These are phyloP conservation scores for Hedya salicella DNA, from an alignment of 2,888 invertebrate genomes.

Conservation along the genomic window DNA sequence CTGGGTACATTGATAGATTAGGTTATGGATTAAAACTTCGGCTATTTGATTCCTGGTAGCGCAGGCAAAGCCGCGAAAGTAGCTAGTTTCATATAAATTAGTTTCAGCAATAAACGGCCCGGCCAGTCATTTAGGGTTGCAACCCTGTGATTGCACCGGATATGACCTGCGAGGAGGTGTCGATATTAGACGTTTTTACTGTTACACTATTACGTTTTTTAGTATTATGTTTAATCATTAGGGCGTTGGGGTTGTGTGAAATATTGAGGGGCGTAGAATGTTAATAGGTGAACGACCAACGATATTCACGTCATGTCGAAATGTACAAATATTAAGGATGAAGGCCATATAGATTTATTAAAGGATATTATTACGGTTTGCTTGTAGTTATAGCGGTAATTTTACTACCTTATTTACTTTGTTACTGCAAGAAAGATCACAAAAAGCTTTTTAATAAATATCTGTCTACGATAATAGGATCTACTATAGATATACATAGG, in stretches of 20 bases:
- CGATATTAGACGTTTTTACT: constrained; percentile 67
- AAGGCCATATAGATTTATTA: neutral
- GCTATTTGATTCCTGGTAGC: no score
- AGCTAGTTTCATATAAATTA: constrained; percentile 69
- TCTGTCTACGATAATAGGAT: no score
- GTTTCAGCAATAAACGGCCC: constrained; percentile 49
- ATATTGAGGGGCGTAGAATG: constrained; percentile 47
- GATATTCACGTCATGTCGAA: neutral
- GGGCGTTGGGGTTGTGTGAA: constrained; percentile 54
- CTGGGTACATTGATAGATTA: constrained; percentile 48
- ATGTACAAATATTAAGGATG: constrained; percentile 7
- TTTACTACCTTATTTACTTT: neutral
- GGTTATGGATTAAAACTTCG: no score
- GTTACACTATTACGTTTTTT: constrained; percentile 52
- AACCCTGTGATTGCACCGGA: constrained; percentile 75
- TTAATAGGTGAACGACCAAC: constrained; percentile 30
- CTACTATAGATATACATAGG: no score
- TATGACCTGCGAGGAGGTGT: constrained; percentile 71
- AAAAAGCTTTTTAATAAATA: no score
- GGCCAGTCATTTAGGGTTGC: constrained; percentile 62
- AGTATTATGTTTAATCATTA: constrained; percentile 57
- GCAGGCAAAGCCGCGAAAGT: no score
- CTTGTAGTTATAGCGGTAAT: neutral
- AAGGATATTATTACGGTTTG: neutral
- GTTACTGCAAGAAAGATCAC: neutral